phyloP scores from a whole-genome alignment of 2,797 vertebrate species.

The Galago senegalensis region DNA sequence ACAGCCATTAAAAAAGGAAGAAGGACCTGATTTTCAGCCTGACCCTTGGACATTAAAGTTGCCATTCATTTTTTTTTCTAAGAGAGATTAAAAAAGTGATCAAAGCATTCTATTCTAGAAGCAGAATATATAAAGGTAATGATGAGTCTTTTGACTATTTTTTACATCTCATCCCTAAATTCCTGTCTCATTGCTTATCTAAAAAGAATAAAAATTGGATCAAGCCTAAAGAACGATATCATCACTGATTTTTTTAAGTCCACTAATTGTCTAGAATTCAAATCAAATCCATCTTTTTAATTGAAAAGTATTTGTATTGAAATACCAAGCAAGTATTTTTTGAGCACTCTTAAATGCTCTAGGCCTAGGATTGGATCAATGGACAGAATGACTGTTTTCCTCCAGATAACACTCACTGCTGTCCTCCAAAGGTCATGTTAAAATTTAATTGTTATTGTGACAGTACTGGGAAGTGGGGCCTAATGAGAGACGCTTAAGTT shows the following conservation, averaged over 20 bases:
- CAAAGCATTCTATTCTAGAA: neutral
- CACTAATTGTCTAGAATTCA: neutral
- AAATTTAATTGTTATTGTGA: neutral
- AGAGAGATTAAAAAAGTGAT: neutral
- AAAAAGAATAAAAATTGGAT: neutral
- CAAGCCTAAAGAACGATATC: neutral
- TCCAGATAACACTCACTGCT: neutral
- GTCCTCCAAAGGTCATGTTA: neutral
- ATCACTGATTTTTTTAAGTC: neutral
- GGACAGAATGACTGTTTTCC: neutral
- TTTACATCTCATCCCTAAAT: neutral
- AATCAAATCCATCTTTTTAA: conserved; percentile 33
- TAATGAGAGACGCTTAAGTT: neutral
- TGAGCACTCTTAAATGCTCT: neutral
- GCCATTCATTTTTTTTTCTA: neutral
- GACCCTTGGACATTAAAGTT: neutral
- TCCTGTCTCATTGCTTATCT: neutral
- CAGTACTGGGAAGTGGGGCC: neutral
- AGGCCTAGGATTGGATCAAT: neutral
- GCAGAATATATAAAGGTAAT: neutral
- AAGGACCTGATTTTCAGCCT: neutral
- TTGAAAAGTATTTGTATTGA: neutral
- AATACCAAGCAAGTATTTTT: neutral
- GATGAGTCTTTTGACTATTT: neutral
- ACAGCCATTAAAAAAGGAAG: neutral